Conservation (phyloP, 2,888 invertebrate species). For the Apotomis turbidana region DNA sequence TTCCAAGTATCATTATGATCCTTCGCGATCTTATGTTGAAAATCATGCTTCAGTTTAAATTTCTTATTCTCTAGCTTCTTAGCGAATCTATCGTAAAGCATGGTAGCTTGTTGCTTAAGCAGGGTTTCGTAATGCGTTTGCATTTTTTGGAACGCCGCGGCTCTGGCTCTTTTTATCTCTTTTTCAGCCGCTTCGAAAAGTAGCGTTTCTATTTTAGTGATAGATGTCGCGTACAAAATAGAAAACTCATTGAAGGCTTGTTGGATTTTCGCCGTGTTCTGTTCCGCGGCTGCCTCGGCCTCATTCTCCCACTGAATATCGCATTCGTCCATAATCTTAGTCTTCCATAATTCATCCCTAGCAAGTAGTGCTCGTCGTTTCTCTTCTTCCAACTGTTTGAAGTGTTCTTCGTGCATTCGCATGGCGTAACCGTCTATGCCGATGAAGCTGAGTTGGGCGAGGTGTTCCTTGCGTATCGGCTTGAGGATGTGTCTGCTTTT, state of each 20-base stretch:
- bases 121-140: conserved; percentile 53
- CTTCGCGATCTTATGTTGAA: conserved; percentile 58
- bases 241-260: conserved; percentile 63
- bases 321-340: conserved; percentile 50
- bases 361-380: conserved; percentile 54
- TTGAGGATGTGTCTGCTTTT: conserved; percentile 63
- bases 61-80: conserved; percentile 60
- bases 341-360: conserved; percentile 64
- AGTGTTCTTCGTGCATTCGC: conserved; percentile 55
- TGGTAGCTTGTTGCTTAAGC: conserved; percentile 64
- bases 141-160: conserved; percentile 61
- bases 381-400: conserved; percentile 55
- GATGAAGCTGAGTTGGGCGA: conserved; percentile 60
- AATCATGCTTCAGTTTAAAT: conserved; percentile 57
- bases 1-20: conserved; percentile 49
- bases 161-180: conserved; percentile 58
- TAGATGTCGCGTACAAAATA: conserved; percentile 58
- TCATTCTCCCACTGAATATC: conserved; percentile 53
- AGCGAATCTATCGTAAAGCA: conserved; percentile 61
- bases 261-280: conserved; percentile 61
- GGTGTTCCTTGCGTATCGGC: conserved; percentile 60
- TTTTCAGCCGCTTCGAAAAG: conserved; percentile 60
- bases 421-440: conserved; percentile 63
- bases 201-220: conserved; percentile 63
- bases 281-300: conserved; percentile 50